phyloP scores from a whole-genome alignment of 2,888 invertebrate genomes.

The Caenorhabditis sulstoni region DNA sequence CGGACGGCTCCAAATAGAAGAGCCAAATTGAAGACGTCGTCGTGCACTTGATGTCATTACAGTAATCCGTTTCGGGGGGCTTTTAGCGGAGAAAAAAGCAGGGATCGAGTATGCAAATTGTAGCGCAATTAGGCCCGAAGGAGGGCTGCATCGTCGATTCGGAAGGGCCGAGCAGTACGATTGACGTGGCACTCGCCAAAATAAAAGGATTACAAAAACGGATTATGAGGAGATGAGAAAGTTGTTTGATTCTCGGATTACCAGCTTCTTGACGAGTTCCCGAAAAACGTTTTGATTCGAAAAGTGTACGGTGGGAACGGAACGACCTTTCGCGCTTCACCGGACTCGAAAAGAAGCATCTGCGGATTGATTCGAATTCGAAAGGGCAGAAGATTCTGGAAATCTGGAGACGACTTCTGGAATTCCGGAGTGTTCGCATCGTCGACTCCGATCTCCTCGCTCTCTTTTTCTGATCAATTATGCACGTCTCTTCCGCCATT shows the following conservation, averaged over 20 bases:
- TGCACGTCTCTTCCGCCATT: slow-evolving; percentile 39
- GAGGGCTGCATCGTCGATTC: slow-evolving; percentile 28
- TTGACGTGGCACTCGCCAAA: slow-evolving; percentile 15
- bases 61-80: slow-evolving; percentile 35
- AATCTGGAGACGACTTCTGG: not conserved
- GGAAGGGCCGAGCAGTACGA: slow-evolving; percentile 31
- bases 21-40: slow-evolving; percentile 1
- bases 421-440: slow-evolving; percentile 1
- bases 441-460: not conserved
- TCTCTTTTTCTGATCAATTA: slow-evolving; percentile 31
- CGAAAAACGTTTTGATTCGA: not conserved
- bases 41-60: slow-evolving; percentile 53
- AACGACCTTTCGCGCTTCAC: no score
- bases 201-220: slow-evolving; percentile 8
- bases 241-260: not conserved
- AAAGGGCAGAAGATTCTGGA: no score
- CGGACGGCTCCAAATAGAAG: not conserved
- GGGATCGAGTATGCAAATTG: slow-evolving; percentile 32
- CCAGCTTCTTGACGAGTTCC: not conserved
- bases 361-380: no score
- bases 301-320: not conserved
- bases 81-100: not conserved
- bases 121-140: slow-evolving; percentile 22
- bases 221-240: slow-evolving; percentile 3
- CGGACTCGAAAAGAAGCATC: no score